Conservation (phyloP, 2,113 vertebrate genomes). For the Probosciger aterrimus region DNA sequence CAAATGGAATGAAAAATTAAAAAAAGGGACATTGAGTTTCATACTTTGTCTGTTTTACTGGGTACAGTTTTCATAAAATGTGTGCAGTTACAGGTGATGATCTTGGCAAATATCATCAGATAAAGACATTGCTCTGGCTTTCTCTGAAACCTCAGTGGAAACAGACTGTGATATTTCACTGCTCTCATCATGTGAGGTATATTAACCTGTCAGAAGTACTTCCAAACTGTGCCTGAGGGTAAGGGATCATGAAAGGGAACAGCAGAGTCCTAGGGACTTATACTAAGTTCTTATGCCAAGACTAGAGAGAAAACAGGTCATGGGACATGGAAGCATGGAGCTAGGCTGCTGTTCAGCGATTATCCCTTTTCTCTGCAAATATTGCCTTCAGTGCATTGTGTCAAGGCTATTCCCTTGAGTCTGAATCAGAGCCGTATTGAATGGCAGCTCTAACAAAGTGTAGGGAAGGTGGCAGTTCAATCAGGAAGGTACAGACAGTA, state of each 20-base stretch:
- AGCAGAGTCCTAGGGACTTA: not conserved
- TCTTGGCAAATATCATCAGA: not conserved
- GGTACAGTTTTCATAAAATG: not conserved
- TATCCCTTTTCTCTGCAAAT: conserved; percentile 59
- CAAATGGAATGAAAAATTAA: not conserved
- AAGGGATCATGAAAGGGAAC: not conserved
- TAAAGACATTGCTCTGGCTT: not conserved
- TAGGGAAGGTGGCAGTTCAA: conserved; percentile 61
- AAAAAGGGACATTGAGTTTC: not conserved
- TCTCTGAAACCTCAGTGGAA: not conserved
- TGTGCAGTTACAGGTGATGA: not conserved
- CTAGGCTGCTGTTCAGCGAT: conserved; percentile 29
- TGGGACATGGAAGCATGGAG: not conserved
- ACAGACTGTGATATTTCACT: not conserved
- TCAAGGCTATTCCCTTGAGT: conserved; percentile 62
- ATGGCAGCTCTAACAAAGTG: conserved; percentile 59
- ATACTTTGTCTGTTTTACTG: not conserved
- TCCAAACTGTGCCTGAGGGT: not conserved
- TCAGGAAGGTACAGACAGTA: conserved; percentile 49
- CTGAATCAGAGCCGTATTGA: conserved; percentile 58
- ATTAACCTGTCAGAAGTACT: conserved; percentile 28
- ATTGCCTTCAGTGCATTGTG: conserved; percentile 56
- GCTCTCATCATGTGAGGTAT: not conserved
- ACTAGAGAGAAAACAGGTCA: conserved; percentile 42
- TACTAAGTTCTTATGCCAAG: conserved; percentile 37